Conservation (phyloP, 2,113 vertebrate species). For the Gallinago media region DNA sequence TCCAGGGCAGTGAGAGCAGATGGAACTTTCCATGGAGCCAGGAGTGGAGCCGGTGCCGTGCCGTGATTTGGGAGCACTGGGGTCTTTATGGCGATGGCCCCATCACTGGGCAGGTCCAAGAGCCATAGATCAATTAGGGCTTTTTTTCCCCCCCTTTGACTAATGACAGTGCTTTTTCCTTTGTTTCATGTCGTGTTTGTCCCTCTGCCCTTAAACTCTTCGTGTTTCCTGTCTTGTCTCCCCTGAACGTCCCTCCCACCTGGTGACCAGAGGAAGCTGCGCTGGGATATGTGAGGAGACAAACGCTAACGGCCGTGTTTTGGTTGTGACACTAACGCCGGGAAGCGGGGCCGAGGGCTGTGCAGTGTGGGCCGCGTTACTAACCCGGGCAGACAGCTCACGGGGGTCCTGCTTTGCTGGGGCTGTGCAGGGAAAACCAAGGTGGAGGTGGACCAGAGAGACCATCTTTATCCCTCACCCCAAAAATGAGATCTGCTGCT, state of each 20-base stretch:
- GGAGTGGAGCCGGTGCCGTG: not conserved
- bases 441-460: not conserved
- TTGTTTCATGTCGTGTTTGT: slow-evolving; percentile 66
- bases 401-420: not conserved
- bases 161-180: slow-evolving; percentile 64
- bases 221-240: slow-evolving; percentile 74
- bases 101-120: not conserved
- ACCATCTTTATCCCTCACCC: not conserved
- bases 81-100: fast-evolving
- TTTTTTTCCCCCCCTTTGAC: not conserved
- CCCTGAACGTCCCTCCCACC: slow-evolving; percentile 72
- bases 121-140: not conserved
- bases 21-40: not conserved
- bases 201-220: slow-evolving; percentile 51
- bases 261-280: slow-evolving; percentile 95
- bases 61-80: not conserved
- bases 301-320: slow-evolving; percentile 8
- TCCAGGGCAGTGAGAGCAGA: fast-evolving
- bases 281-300: slow-evolving; percentile 98
- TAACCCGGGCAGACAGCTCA: not conserved
- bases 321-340: slow-evolving; percentile 50
- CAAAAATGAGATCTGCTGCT: not conserved
- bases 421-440: not conserved
- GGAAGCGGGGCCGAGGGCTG: not conserved
- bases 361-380: not conserved